phyloP scores from a whole-genome alignment of 2,888 invertebrate species.

The Ligdia adustata region DNA sequence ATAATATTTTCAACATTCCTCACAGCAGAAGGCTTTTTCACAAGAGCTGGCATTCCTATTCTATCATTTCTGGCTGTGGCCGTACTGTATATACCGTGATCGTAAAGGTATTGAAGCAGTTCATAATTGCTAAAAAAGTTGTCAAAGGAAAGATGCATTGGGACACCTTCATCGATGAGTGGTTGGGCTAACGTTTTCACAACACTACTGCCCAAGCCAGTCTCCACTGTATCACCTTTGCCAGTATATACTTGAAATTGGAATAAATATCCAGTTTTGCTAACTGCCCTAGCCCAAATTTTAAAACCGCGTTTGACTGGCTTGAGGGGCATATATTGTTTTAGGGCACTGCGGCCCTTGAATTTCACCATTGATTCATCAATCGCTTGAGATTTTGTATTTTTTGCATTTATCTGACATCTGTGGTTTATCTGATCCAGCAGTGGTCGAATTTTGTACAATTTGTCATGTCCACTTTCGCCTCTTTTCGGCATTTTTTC shows the following conservation, averaged over 20 bases:
- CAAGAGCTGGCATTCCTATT: constrained; percentile 16
- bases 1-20: constrained; percentile 17
- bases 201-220: constrained; percentile 5
- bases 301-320: constrained; percentile 19
- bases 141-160: constrained; percentile 20
- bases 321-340: constrained; percentile 8
- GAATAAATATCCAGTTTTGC: constrained; percentile 23
- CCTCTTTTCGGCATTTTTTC: not conserved
- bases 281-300: constrained; percentile 17
- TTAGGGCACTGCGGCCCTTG: constrained; percentile 11
- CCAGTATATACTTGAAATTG: constrained; percentile 23
- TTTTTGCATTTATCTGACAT: constrained; percentile 20
- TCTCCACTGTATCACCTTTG: constrained; percentile 17
- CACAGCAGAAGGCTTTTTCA: constrained; percentile 20
- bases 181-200: not conserved
- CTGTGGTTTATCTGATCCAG: constrained; percentile 14
- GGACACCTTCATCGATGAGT: constrained; percentile 2
- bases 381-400: constrained; percentile 18
- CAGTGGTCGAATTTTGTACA: no score
- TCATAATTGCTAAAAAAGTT: constrained; percentile 15
- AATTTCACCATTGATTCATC: constrained; percentile 22
- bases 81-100: not conserved
- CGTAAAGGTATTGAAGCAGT: not conserved
- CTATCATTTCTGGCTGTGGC: constrained; percentile 18
- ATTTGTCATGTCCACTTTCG: not conserved